Base-by-base conservation (phyloP, 1,140 invertebrate species). In the Zaprionus nigranus region DNA sequence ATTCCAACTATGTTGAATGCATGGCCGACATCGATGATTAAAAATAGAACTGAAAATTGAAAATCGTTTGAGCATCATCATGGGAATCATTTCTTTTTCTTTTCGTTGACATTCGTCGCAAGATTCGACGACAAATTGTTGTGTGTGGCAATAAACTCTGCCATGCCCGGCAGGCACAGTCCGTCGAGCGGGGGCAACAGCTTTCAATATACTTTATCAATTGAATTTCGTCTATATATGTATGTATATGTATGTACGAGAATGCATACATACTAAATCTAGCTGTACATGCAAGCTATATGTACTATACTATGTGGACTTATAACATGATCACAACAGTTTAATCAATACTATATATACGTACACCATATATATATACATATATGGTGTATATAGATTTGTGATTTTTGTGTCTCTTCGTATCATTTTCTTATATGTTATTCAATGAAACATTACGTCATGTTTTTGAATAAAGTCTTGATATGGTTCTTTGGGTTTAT, bases 1-100 rank as follows among this genome's bases (percentile, higher is more conserved):
- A 90, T 69, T 28, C 87, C 91, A 64, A 92, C 92, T 43, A 92
- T 91, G 78, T 91, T 92, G 71, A 91, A 91, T 59, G 85, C 76
- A 76, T 72, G 75, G 28, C 82, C 86, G 68, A 83, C 75, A 76
- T 90, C 79, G 64, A 92, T 78, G 61, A 87, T 74, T 71, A 92
- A 61, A 79, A 92, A 90, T 43, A 91, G 59, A 87, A 82, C 90
- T 92, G 77, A 76, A 90, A 79, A 75, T 81, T 81, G 46, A 78
- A 59, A 74, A 74, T 74, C 17, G 22, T 13, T 20, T 13, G 17
- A n/a, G 38, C 15, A n/a, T 40, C 13, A 40, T 40, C 20, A 40
- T 60, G 22, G 43, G 67, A n/a, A 71, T 30, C 56, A 56, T 63
- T 65, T 66, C 30, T 11, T 43, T n/a, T 43, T 43, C n/a, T 30